phyloP scores from a whole-genome alignment of 2,888 invertebrate genomes.

The Ceratothoa steindachneri region DNA sequence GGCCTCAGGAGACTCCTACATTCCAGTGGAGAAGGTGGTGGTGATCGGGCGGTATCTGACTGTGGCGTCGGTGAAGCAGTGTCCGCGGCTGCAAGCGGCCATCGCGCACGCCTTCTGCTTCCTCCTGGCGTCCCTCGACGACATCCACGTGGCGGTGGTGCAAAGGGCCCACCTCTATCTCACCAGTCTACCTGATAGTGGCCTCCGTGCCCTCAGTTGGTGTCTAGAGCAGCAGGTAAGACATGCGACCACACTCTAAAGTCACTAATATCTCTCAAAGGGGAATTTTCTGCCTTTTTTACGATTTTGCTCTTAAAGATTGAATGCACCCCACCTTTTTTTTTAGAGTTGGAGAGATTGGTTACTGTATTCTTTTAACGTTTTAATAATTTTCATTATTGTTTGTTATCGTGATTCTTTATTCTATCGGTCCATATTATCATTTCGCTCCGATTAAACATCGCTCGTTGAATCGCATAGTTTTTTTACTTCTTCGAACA shows the following conservation, averaged over 20 bases:
- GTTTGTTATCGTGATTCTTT: no score
- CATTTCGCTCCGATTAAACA: no score
- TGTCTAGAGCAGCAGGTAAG: slow-evolving; percentile 52
- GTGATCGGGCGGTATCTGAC: slow-evolving; percentile 83
- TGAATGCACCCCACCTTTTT: no score
- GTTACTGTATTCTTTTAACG: no score
- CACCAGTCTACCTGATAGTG: slow-evolving; percentile 85
- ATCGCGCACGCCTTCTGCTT: slow-evolving; percentile 95
- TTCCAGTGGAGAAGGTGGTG: slow-evolving; percentile 83
- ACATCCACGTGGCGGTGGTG: slow-evolving; percentile 88
- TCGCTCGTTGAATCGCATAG: no score
- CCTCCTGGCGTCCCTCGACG: slow-evolving; percentile 91
- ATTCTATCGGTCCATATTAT: no score
- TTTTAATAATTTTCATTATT: no score
- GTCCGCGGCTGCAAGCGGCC: slow-evolving; percentile 81
- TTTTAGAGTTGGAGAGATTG: no score
- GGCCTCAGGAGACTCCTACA: no score
- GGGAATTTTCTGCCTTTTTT: neutral
- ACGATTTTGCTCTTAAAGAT: neutral
- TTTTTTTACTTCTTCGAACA: no score
- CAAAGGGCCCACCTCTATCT: slow-evolving; percentile 87
- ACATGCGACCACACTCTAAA: no score
- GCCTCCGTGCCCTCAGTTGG: slow-evolving; percentile 62
- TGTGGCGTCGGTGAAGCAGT: slow-evolving; percentile 77
- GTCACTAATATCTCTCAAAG: neutral